Evolutionary conservation across 2,113 vertebrate genomes (phyloP).

Genomic region (Balaenoptera acutorostrata): DNA sequence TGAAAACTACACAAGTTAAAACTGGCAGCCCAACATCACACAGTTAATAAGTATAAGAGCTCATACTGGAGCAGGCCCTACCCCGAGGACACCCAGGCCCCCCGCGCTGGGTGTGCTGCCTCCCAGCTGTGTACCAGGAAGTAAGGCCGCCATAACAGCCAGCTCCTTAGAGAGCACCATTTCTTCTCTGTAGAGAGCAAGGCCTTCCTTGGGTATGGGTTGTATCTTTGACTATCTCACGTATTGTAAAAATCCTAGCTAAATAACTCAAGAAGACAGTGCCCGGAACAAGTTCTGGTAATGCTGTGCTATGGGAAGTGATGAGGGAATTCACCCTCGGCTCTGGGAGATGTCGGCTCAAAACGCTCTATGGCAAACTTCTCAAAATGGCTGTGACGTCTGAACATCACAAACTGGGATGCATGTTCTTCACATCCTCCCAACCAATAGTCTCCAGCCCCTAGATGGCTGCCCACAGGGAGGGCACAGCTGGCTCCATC

Average conservation of each 20-base stretch:
- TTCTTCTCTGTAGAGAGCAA: background rate
- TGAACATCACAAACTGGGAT: background rate
- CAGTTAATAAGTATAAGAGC: background rate
- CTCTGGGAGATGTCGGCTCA: background rate
- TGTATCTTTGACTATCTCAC: background rate
- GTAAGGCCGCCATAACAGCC: background rate
- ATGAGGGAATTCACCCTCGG: background rate
- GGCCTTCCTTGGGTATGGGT: background rate
- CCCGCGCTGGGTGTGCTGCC: accelerated
- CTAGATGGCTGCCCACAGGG: background rate
- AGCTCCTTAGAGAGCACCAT: background rate
- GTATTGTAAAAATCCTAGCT: background rate
- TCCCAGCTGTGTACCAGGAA: too few relatives aligned
- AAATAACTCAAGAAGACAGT: background rate
- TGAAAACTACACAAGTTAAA: background rate
- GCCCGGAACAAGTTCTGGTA: background rate
- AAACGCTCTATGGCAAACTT: background rate
- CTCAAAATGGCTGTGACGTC: background rate
- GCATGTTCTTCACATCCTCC: background rate
- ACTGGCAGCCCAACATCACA: background rate
- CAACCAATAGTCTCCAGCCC: background rate
- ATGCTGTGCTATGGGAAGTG: background rate
- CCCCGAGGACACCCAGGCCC: too few relatives aligned
- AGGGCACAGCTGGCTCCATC: background rate
- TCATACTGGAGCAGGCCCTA: background rate